These are phyloP conservation scores for Phocides pigmalion DNA, from an alignment of 1,140 invertebrate genomes.

Conservation along the genomic window DNA sequence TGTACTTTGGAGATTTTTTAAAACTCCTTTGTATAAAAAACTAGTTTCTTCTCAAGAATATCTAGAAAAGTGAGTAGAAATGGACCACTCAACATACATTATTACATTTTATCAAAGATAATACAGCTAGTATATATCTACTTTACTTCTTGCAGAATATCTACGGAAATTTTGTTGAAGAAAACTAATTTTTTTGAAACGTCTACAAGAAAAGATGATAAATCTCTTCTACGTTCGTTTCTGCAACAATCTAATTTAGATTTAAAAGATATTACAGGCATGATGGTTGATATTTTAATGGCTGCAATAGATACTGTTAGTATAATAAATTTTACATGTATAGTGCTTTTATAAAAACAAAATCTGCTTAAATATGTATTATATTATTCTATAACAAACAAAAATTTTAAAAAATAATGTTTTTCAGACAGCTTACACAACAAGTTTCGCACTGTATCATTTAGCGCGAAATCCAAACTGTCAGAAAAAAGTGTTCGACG, in stretches of 20 bases:
- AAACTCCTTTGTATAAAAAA: slow-evolving; percentile 90
- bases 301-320: slow-evolving; percentile 94
- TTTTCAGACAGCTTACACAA: slow-evolving; percentile 91
- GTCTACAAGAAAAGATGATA: slow-evolving; percentile 40
- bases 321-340: slow-evolving; percentile 41
- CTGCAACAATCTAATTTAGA: slow-evolving; percentile 87
- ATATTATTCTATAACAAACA: too few species aligned
- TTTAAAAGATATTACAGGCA: slow-evolving; percentile 90
- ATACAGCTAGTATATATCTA: too few species aligned
- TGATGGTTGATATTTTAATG: slow-evolving; percentile 92
- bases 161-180: slow-evolving; percentile 87
- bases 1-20: slow-evolving; percentile 88
- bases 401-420: slow-evolving; percentile 45
- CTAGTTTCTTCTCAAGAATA: slow-evolving; percentile 88
- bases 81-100: too few species aligned
- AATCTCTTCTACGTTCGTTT: slow-evolving; percentile 87
- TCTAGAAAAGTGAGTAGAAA: slow-evolving; percentile 89
- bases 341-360: too few species aligned
- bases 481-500: slow-evolving; percentile 90
- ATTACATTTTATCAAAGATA: too few species aligned
- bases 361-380: too few species aligned
- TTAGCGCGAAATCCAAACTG: slow-evolving; percentile 88
- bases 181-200: slow-evolving; percentile 83
- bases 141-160: slow-evolving; percentile 85
- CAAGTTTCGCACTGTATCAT: slow-evolving; percentile 92